Evolutionary conservation across 2,113 vertebrate genomes (phyloP), one percentile per base, ranked within the genome.

Genomic region (Myiopsitta monachus): DNA sequence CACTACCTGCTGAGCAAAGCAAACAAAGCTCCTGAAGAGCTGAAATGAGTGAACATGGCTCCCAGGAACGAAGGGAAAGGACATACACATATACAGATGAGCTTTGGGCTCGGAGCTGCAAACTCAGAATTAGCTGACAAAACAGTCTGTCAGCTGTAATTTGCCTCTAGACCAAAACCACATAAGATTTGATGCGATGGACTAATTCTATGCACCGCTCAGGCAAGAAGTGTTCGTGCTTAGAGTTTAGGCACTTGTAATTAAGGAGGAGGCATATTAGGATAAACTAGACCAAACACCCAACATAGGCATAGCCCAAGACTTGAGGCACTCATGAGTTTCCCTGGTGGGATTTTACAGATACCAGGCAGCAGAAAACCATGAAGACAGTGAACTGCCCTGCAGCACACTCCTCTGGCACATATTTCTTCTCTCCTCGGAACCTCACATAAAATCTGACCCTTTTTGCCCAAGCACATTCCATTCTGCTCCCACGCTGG

Each of bases 241-340:
- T 46, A 41, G 14, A 84, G 73, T 39, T 44, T 62, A 46, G 51
- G 61, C 38, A 38, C 54, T 77, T 63, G 33, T 39, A 91, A 89
- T 75, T 47, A 87, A 86, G n/a, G 24, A 75, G 55, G 74, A 75
- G 28, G 66, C 31, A 78, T 89, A 64, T 66, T 14, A 78, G 46
- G 90, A 89, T 33, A 82, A 84, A 77, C 7, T 41, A 88, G 41
- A 62, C 19, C 17, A 11, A 83, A 84, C 6, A 87, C 18, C 13
- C 23, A 63, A 33, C 0, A 0, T 13, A 11, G 81, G 38, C 22
- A 63, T 0, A 75, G 80, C 38, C 38, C 69, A 54, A 19, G 51
- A 64, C 38, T 63, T 7, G 26, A 94, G n/a, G 23, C 26, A 72
- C 19, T 43, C 16, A 33, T 16, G 21, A 73, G 21, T 28, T 69